Conservation (phyloP, 1,140 invertebrate species). For the Drosophila parabipectinata region DNA sequence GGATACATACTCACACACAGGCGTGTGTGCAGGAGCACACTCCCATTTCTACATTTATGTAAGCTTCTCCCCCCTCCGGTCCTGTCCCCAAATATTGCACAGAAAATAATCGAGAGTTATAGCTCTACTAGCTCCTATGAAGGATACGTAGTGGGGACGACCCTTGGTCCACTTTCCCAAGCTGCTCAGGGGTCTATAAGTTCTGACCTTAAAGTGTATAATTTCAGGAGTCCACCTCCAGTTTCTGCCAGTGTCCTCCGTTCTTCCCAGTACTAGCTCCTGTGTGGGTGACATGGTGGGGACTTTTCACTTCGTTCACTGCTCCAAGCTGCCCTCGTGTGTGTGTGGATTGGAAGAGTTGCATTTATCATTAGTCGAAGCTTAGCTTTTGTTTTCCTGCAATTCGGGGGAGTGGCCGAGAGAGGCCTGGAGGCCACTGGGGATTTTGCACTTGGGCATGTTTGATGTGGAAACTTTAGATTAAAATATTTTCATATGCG, state of each 20-base stretch:
- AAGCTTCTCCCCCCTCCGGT: conserved; percentile 9
- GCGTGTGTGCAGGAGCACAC: conserved; percentile 4
- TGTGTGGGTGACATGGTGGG: conserved; percentile 28
- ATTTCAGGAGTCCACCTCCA: background rate
- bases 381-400: conserved; percentile 68
- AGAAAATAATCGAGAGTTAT: background rate
- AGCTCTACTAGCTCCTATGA: too few species aligned
- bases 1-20: conserved; percentile 53
- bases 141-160: too few species aligned
- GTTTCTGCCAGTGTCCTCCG: conserved; percentile 12
- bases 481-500: conserved; percentile 79
- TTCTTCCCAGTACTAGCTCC: background rate
- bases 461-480: conserved; percentile 82
- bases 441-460: conserved; percentile 71
- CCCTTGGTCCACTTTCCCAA: too few species aligned
- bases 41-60: conserved; percentile 28
- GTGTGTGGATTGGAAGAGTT: conserved; percentile 41
- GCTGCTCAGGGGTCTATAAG: too few species aligned
- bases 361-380: conserved; percentile 75
- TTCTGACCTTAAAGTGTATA: too few species aligned
- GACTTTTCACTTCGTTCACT: conserved; percentile 50
- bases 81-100: conserved; percentile 8
- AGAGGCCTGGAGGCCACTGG: conserved; percentile 26
- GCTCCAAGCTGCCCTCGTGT: conserved; percentile 17
- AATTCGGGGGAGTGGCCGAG: conserved; percentile 14